phyloP scores from a whole-genome alignment of 1,140 invertebrate species.

The Micrasema longulum region DNA sequence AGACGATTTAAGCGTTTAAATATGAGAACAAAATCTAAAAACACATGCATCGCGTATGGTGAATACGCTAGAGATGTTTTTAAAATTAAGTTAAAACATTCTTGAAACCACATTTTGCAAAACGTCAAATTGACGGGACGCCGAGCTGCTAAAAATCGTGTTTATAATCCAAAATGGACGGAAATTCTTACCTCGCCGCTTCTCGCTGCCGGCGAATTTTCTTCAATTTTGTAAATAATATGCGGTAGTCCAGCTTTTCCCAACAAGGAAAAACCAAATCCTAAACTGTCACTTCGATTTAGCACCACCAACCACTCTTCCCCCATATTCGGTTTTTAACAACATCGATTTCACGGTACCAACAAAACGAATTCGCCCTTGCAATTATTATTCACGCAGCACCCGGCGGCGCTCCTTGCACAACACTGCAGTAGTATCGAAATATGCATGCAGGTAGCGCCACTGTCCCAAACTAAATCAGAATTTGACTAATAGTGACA shows the following conservation, averaged over 20 bases:
- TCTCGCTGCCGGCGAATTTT: slow-evolving; percentile 90
- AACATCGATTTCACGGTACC: slow-evolving; percentile 62
- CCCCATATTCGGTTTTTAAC: slow-evolving; percentile 77
- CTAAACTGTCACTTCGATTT: slow-evolving; percentile 83
- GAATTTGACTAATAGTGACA: too few relatives aligned
- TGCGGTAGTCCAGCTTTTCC: slow-evolving; percentile 89
- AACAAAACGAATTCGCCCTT: slow-evolving; percentile 41
- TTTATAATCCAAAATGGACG: slow-evolving; percentile 55
- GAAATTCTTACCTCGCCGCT: slow-evolving; percentile 82
- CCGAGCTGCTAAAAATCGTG: slow-evolving; percentile 47
- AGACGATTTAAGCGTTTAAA: neutral
- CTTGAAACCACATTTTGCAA: slow-evolving; percentile 41
- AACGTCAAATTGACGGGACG: slow-evolving; percentile 52
- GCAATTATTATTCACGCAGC: slow-evolving; percentile 20
- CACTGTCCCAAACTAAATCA: neutral
- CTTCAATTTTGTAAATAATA: slow-evolving; percentile 91
- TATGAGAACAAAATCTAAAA: slow-evolving; percentile 1
- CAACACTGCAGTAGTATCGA: slow-evolving; percentile 35
- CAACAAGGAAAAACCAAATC: slow-evolving; percentile 89
- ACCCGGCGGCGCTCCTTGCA: slow-evolving; percentile 21
- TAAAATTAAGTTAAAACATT: slow-evolving; percentile 10
- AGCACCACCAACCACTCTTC: slow-evolving; percentile 88
- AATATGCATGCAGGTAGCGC: slow-evolving; percentile 36
- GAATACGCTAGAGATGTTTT: neutral
- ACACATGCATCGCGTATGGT: neutral